Conservation (phyloP, 2,888 invertebrate species). For the Drosophila basisetae region DNA sequence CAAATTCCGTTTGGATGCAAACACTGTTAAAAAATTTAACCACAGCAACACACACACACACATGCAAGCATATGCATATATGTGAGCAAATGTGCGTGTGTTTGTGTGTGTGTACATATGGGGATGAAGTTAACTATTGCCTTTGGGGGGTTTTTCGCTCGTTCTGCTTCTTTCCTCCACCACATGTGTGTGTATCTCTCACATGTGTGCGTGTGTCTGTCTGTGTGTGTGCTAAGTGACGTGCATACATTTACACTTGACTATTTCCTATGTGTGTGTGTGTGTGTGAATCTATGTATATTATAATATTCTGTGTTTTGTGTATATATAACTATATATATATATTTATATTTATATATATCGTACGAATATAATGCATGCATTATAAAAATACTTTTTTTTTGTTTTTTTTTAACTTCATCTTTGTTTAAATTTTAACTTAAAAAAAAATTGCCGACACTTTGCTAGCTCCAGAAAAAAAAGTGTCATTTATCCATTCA, state of each 20-base stretch:
- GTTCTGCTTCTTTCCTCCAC: slow-evolving; percentile 4
- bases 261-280: slow-evolving; percentile 50
- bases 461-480: slow-evolving; percentile 39
- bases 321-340: slow-evolving; percentile 61
- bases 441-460: slow-evolving; percentile 74
- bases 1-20: slow-evolving; percentile 4
- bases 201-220: neutral
- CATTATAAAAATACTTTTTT: slow-evolving; percentile 84
- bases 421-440: slow-evolving; percentile 67
- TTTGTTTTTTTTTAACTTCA: slow-evolving; percentile 35
- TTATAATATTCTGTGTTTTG: slow-evolving; percentile 43
- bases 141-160: slow-evolving; percentile 27
- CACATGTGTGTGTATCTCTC: slow-evolving; percentile 19
- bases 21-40: slow-evolving; percentile 29
- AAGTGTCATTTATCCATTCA: slow-evolving; percentile 37
- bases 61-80: slow-evolving; percentile 10
- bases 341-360: slow-evolving; percentile 55
- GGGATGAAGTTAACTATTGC: slow-evolving; percentile 49
- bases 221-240: slow-evolving; percentile 34
- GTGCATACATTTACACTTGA: slow-evolving; percentile 76
- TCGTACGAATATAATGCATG: slow-evolving; percentile 84
- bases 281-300: slow-evolving; percentile 34
- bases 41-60: slow-evolving; percentile 5
- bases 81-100: slow-evolving; percentile 11
- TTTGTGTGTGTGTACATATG: slow-evolving; percentile 25